phyloP scores from a whole-genome alignment of 2,888 invertebrate genomes.

The Baccha elongata region DNA sequence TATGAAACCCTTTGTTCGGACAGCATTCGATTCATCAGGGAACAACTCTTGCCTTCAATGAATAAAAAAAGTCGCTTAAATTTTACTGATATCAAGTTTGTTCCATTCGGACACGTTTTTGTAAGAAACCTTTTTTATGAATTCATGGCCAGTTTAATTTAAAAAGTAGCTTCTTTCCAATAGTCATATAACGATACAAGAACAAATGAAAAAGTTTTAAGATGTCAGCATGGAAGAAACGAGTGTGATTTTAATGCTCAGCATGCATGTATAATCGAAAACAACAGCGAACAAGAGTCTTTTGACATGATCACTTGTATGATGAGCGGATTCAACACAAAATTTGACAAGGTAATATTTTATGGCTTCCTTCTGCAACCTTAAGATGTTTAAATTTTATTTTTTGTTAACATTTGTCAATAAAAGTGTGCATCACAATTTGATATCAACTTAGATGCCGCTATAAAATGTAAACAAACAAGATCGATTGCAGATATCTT shows the following conservation, averaged over 20 bases:
- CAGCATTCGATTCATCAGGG: slow-evolving; percentile 78
- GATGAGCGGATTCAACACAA: slow-evolving; percentile 75
- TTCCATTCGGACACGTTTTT: slow-evolving; percentile 81
- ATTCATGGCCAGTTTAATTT: background rate
- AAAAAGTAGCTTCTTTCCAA: background rate
- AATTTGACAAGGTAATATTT: slow-evolving; percentile 76
- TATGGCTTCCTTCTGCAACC: too few relatives aligned
- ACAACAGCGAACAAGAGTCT: slow-evolving; percentile 75
- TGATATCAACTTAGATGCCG: slow-evolving; percentile 76
- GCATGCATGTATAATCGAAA: slow-evolving; percentile 80
- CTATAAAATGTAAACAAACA: slow-evolving; percentile 76
- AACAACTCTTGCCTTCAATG: slow-evolving; percentile 77
- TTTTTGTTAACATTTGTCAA: slow-evolving; percentile 21
- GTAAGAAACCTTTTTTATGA: slow-evolving; percentile 68
- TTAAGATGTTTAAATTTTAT: background rate
- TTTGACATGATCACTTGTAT: slow-evolving; percentile 79
- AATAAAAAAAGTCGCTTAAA: slow-evolving; percentile 76
- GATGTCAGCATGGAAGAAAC: slow-evolving; percentile 79
- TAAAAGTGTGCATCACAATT: slow-evolving; percentile 75
- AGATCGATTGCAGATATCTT: slow-evolving; percentile 78
- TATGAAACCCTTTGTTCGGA: slow-evolving; percentile 81
- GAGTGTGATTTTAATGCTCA: slow-evolving; percentile 81
- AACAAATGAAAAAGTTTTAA: slow-evolving; percentile 75
- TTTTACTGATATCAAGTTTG: slow-evolving; percentile 77
- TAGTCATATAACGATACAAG: slow-evolving; percentile 75